Evolutionary conservation across 2,797 vertebrate genomes (phyloP).

Genomic region (Halcyon chelicuti): DNA sequence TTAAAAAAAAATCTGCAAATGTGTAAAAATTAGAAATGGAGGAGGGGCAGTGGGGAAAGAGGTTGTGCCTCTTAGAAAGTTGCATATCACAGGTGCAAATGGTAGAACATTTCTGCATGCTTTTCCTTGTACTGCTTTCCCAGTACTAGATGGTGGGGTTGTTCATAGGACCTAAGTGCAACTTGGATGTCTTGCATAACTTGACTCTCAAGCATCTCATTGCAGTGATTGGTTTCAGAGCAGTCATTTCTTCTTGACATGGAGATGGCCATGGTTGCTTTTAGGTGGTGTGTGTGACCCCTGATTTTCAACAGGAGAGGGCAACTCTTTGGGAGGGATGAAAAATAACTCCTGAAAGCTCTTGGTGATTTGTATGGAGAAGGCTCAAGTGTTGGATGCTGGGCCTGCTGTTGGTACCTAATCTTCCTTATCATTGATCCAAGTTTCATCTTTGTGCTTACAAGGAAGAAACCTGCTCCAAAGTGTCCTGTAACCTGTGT

Average conservation of each 20-base stretch:
- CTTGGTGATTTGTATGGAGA: not conserved
- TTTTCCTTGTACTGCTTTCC: not conserved
- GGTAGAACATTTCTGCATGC: rapidly evolving
- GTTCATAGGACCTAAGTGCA: not conserved
- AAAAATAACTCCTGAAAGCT: not conserved
- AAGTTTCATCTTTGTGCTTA: not conserved
- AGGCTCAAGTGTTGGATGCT: not conserved
- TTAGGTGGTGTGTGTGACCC: not conserved
- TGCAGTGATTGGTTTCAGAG: not conserved
- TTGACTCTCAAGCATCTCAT: not conserved
- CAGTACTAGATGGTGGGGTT: not conserved
- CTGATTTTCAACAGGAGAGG: not conserved
- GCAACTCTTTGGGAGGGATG: not conserved
- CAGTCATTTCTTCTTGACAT: not conserved
- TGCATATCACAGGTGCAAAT: not conserved
- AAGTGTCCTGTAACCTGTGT: not conserved
- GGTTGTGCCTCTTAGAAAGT: not conserved
- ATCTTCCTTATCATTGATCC: not conserved
- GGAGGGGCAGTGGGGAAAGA: not conserved
- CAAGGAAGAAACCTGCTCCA: not conserved
- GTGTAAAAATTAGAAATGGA: not conserved
- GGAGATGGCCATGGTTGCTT: not conserved
- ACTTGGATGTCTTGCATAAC: not conserved
- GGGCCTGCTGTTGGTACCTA: not conserved
- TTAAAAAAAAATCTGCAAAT: not conserved